phyloP scores from a whole-genome alignment of 1,140 invertebrate genomes.

The Apocrypta bakeri region DNA sequence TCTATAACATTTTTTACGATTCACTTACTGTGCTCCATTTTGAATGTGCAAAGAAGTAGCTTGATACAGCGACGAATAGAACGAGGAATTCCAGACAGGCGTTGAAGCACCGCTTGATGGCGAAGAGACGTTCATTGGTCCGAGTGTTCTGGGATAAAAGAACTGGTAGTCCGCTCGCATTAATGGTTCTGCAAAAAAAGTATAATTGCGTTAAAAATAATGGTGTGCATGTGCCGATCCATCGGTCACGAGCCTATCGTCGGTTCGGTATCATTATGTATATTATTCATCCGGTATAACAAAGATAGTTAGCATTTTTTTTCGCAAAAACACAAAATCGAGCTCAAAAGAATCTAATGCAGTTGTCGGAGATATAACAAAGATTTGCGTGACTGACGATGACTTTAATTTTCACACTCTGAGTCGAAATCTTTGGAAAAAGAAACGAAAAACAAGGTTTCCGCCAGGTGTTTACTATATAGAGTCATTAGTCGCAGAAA shows the following conservation, averaged over 20 bases:
- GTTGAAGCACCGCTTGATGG: conserved; percentile 62
- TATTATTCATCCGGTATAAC: too few relatives aligned
- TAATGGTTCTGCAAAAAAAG: conserved; percentile 62
- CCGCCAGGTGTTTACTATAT: background rate
- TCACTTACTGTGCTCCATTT: conserved; percentile 67
- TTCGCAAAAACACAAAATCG: too few relatives aligned
- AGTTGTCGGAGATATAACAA: background rate
- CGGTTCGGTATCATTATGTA: too few relatives aligned
- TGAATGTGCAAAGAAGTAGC: conserved; percentile 68
- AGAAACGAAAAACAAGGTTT: too few relatives aligned
- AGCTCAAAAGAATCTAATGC: too few relatives aligned
- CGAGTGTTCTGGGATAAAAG: conserved; percentile 69
- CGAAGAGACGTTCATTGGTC: conserved; percentile 68
- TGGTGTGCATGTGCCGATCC: too few relatives aligned
- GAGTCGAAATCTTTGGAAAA: conserved; percentile 8
- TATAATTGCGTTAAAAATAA: background rate
- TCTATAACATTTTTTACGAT: background rate
- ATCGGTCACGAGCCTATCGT: background rate
- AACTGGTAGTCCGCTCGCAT: conserved; percentile 72
- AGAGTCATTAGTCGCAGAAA: conserved; percentile 17
- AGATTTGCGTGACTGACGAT: conserved; percentile 25
- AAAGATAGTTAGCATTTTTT: too few relatives aligned
- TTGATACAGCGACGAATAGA: conserved; percentile 72
- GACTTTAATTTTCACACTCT: conserved; percentile 27
- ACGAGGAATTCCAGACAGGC: conserved; percentile 69